Conservation (phyloP, 1,140 invertebrate species). For the Aphaenogaster ashmeadi region DNA sequence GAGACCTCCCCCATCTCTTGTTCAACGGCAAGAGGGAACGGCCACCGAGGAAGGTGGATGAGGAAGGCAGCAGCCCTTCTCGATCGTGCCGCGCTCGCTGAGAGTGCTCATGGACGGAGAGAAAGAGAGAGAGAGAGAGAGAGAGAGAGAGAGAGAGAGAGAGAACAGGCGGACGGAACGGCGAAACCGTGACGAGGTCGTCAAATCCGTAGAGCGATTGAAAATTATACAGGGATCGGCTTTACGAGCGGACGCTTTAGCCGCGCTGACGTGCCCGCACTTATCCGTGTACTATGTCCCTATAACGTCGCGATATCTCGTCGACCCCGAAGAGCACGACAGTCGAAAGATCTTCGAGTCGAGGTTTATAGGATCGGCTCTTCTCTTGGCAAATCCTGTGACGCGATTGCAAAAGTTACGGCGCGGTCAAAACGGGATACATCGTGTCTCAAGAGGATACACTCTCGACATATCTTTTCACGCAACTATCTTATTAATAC, state of each 20-base stretch:
- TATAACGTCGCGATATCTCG: constrained; percentile 66
- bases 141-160: constrained; percentile 56
- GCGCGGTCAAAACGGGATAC: constrained; percentile 41
- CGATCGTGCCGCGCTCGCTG: constrained; percentile 18
- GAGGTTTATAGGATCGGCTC: constrained; percentile 44
- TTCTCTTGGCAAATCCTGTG: constrained; percentile 15
- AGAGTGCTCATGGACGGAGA: constrained; percentile 34
- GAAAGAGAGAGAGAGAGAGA: constrained; percentile 60
- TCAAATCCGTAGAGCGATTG: constrained; percentile 86
- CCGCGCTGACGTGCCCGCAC: constrained; percentile 76
- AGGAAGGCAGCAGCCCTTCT: constrained; percentile 54
- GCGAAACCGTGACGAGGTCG: constrained; percentile 84
- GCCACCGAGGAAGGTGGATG: constrained; percentile 68
- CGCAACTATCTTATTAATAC: constrained; percentile 21
- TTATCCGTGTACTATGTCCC: constrained; percentile 63
- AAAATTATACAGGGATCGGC: constrained; percentile 88
- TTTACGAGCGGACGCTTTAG: constrained; percentile 85
- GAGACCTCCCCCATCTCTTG: constrained; percentile 74
- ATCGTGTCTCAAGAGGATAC: not conserved
- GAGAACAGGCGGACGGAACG: constrained; percentile 55
- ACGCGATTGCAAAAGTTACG: constrained; percentile 28
- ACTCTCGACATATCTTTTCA: constrained; percentile 11
- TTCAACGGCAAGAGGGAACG: constrained; percentile 54
- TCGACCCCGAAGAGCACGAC: constrained; percentile 21
- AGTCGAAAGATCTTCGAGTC: constrained; percentile 33